Conservation (phyloP, 2,888 invertebrate genomes). For the Hydraecia micacea region DNA sequence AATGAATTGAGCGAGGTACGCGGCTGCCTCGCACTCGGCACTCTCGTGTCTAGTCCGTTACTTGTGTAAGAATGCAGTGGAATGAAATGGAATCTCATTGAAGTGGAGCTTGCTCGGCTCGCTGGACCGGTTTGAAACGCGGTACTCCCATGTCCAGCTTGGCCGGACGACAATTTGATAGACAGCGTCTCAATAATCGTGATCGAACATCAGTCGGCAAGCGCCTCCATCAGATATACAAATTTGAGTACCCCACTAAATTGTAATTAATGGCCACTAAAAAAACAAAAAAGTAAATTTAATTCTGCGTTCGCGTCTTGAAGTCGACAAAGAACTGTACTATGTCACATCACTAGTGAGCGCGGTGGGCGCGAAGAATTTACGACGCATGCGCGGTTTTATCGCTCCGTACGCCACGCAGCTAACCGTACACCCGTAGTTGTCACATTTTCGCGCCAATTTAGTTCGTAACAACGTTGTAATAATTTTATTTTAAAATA, state of each 20-base stretch:
- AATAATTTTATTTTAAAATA: constrained; percentile 63
- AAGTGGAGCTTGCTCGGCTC: constrained; percentile 82
- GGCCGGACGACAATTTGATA: constrained; percentile 85
- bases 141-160: constrained; percentile 80
- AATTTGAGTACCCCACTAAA: constrained; percentile 50
- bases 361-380: constrained; percentile 74
- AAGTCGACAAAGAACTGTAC: constrained; percentile 27
- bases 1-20: constrained; percentile 57
- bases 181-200: constrained; percentile 80
- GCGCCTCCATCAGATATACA: constrained; percentile 58
- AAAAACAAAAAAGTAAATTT: constrained; percentile 19
- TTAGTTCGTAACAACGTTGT: constrained; percentile 63
- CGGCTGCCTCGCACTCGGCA: constrained; percentile 68
- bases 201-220: constrained; percentile 68
- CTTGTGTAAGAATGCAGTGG: constrained; percentile 88
- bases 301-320: constrained; percentile 3
- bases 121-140: constrained; percentile 85
- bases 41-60: constrained; percentile 85
- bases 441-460: constrained; percentile 82
- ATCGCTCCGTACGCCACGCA: constrained; percentile 69
- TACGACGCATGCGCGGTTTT: constrained; percentile 71
- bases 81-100: constrained; percentile 90
- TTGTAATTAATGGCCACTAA: constrained; percentile 55
- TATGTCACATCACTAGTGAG: constrained; percentile 68
- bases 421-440: constrained; percentile 59